These are phyloP conservation scores for Sclerodermus sp. DNA, from an alignment of 2,888 invertebrate genomes.

Conservation along the genomic window DNA sequence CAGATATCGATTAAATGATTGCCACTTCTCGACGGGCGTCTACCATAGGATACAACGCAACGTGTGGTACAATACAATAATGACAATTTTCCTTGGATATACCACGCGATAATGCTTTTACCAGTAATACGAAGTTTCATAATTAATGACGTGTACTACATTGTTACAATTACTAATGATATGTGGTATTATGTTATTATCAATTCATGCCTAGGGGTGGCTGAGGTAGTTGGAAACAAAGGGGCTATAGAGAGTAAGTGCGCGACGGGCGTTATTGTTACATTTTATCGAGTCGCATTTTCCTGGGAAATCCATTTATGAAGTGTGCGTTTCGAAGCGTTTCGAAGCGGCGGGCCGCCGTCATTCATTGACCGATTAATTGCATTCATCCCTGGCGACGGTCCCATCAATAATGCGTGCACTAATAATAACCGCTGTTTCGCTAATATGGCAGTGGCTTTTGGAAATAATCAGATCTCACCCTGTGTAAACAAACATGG, in stretches of 20 bases:
- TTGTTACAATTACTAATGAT: slow-evolving; percentile 16
- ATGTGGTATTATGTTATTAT: slow-evolving; percentile 21
- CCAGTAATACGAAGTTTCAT: slow-evolving; percentile 14
- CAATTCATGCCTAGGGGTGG: slow-evolving; percentile 13
- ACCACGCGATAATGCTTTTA: too few relatives aligned
- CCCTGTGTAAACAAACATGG: not conserved
- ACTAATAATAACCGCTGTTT: not conserved
- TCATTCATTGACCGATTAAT: slow-evolving; percentile 11
- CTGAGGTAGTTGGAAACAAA: slow-evolving; percentile 10
- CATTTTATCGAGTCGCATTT: slow-evolving; percentile 19
- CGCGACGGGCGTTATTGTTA: slow-evolving; percentile 4
- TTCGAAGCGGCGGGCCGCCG: slow-evolving; percentile 5
- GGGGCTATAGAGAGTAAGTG: slow-evolving; percentile 12
- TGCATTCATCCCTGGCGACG: slow-evolving; percentile 3
- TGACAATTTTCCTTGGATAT: too few relatives aligned
- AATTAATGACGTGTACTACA: slow-evolving; percentile 23
- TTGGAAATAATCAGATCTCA: not conserved
- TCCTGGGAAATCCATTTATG: slow-evolving; percentile 6
- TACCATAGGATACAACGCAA: too few relatives aligned
- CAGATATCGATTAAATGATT: too few relatives aligned
- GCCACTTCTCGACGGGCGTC: too few relatives aligned
- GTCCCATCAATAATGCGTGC: not conserved
- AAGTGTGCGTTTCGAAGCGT: slow-evolving; percentile 13
- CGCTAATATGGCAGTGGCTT: not conserved
- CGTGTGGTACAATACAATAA: too few relatives aligned